Evolutionary conservation across 2,888 invertebrate species (phyloP).

Genomic region (Rhagium mordax): DNA sequence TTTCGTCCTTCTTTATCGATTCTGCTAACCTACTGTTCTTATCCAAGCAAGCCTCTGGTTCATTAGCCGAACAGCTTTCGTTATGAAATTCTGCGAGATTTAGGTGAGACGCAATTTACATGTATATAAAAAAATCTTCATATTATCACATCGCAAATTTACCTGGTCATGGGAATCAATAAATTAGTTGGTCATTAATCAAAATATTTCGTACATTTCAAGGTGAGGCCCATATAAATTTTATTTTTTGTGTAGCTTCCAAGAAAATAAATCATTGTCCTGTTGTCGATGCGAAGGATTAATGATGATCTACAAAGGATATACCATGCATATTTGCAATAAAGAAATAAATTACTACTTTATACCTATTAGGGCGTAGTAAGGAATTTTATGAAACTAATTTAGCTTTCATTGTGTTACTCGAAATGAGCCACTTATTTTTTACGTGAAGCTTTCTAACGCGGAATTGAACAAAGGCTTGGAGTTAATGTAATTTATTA

Average conservation of each 20-base stretch:
- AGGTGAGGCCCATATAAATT: slow-evolving; percentile 32
- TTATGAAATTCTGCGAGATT: background rate
- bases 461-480: background rate
- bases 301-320: slow-evolving; percentile 23
- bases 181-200: slow-evolving; percentile 41
- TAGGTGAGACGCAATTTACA: background rate
- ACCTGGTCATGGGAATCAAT: slow-evolving; percentile 41
- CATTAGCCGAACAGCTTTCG: background rate
- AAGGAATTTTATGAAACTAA: slow-evolving; percentile 23
- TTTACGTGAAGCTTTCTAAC: background rate
- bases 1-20: background rate
- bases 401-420: slow-evolving; percentile 21
- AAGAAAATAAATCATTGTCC: slow-evolving; percentile 22
- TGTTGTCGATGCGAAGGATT: slow-evolving; percentile 25
- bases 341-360: slow-evolving; percentile 26
- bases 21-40: background rate
- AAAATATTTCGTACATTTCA: slow-evolving; percentile 42
- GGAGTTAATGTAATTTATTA: too few species aligned
- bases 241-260: slow-evolving; percentile 24
- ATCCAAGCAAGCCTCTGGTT: background rate
- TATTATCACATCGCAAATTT: slow-evolving; percentile 10
- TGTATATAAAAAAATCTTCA: background rate
- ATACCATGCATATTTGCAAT: slow-evolving; percentile 12
- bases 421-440: slow-evolving; percentile 17
- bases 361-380: slow-evolving; percentile 13